These are phyloP conservation scores for Leptopilina clavipes DNA, from an alignment of 1,140 invertebrate genomes.

Conservation along the genomic window DNA sequence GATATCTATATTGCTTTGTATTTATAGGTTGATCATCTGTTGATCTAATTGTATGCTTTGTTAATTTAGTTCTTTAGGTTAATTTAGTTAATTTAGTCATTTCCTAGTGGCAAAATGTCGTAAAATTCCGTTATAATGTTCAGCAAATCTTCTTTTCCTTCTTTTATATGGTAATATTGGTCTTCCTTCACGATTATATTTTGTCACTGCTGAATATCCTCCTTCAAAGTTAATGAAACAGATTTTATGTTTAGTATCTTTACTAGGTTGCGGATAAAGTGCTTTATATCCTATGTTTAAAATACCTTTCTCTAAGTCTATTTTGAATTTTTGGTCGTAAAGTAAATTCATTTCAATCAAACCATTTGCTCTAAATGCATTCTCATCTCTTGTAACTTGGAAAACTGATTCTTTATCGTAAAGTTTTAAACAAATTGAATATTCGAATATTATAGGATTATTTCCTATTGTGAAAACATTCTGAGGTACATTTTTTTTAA, in stretches of 20 bases:
- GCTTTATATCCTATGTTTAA: background rate
- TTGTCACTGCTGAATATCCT: background rate
- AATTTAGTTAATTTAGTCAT: no score
- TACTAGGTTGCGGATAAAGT: background rate
- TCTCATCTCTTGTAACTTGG: background rate
- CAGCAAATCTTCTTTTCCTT: slow-evolving; percentile 1
- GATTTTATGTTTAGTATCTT: background rate
- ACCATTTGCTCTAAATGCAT: background rate
- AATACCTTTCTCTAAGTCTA: background rate
- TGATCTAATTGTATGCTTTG: slow-evolving; percentile 37
- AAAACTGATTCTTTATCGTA: background rate
- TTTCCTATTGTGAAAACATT: slow-evolving; percentile 1
- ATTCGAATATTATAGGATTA: background rate
- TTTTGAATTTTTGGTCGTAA: background rate
- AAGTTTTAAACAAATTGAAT: background rate
- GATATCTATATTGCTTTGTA: slow-evolving; percentile 42
- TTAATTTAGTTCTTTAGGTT: slow-evolving; percentile 37
- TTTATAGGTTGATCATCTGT: slow-evolving; percentile 37
- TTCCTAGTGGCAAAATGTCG: slow-evolving; percentile 5
- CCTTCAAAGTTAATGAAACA: slow-evolving; percentile 6
- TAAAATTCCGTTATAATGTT: slow-evolving; percentile 40
- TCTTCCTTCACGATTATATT: background rate
- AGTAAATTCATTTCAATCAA: background rate
- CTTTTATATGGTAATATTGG: slow-evolving; percentile 1
- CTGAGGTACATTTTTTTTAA: background rate